Base-by-base conservation (phyloP, 2,888 invertebrate species). In the Adineta ricciae region DNA sequence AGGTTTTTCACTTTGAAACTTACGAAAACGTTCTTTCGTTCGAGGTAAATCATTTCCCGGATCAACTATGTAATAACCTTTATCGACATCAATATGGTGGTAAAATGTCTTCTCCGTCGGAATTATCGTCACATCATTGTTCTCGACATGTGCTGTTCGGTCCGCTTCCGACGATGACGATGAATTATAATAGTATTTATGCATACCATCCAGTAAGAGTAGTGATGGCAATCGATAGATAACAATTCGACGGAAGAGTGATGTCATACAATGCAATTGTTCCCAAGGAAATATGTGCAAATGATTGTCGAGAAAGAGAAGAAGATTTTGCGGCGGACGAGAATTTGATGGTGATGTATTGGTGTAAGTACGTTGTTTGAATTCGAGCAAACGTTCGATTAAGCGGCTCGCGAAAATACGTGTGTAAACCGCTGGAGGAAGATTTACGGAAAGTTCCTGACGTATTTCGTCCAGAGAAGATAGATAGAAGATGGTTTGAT, bases 41-140 rank as follows among this genome's bases (percentile, higher is more conserved):
- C 84, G 84, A 50, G 86, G 49, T 24, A 86, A 72, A 86, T 86
- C 86, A 72, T 83, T 64, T 27, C 84, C 86, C 49, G 86, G 86
- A 72, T 86, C 86, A 72, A 84, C 84, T 41, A 86, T 84, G 83
- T 86, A 86, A 32, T 78, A 86, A 16, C 52, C 84, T 83, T 86
- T 86, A 52, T 85, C 84, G 24, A 78, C 38, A 78, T 78, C 78
- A 38, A 78, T 41, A 41, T 41, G 78, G 41, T 78, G 78, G 41
- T 41, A 78, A n/a, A 78, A 78, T 41, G 38, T 38, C 41, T 41
- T 38, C 41, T 78, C 78, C 7, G n/a, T 41, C 3, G 41, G 41
- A 24, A 78, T 78, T n/a, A 78, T 24, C 14, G 78, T 78, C 41
- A 41, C n/a, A 78, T 78, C 78, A 78, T 41, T 41, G n/a, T 41